Conservation (phyloP, 2,888 invertebrate genomes). For the Rhingia rostrata region DNA sequence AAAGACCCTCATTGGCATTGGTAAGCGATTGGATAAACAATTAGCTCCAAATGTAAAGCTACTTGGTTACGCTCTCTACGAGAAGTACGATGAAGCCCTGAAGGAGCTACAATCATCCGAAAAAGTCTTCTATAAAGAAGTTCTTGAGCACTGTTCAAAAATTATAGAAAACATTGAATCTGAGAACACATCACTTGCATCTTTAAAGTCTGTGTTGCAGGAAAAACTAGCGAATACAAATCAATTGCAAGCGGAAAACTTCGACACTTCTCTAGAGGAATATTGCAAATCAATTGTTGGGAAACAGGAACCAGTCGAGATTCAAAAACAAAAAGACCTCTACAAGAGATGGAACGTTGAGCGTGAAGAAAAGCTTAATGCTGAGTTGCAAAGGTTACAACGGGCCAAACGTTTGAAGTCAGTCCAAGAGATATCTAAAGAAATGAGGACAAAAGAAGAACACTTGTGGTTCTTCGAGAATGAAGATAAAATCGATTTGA, state of each 20-base stretch:
- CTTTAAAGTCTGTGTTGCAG: constrained; percentile 79
- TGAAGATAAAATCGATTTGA: constrained; percentile 88
- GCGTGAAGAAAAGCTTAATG: constrained; percentile 85
- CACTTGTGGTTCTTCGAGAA: constrained; percentile 92
- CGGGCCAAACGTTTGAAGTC: constrained; percentile 83
- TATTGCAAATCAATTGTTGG: constrained; percentile 79
- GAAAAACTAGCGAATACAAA: constrained; percentile 80
- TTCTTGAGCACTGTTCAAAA: constrained; percentile 77
- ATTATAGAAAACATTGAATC: constrained; percentile 53
- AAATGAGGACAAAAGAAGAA: constrained; percentile 85
- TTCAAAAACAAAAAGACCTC: constrained; percentile 82
- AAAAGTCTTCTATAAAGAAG: constrained; percentile 76
- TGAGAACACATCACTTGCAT: constrained; percentile 80
- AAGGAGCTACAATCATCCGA: constrained; percentile 77
- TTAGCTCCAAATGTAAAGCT: constrained; percentile 85
- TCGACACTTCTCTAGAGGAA: constrained; percentile 76
- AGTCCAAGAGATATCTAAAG: constrained; percentile 84
- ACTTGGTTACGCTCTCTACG: constrained; percentile 87
- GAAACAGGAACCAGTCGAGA: constrained; percentile 80
- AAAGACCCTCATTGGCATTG: constrained; percentile 90
- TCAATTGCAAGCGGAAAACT: constrained; percentile 76
- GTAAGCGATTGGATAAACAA: constrained; percentile 81
- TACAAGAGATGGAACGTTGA: constrained; percentile 86
- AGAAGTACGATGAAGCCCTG: constrained; percentile 86
- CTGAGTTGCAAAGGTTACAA: constrained; percentile 85